Evolutionary conservation across 2,888 invertebrate species (phyloP).

Genomic region (Ophion costatus): DNA sequence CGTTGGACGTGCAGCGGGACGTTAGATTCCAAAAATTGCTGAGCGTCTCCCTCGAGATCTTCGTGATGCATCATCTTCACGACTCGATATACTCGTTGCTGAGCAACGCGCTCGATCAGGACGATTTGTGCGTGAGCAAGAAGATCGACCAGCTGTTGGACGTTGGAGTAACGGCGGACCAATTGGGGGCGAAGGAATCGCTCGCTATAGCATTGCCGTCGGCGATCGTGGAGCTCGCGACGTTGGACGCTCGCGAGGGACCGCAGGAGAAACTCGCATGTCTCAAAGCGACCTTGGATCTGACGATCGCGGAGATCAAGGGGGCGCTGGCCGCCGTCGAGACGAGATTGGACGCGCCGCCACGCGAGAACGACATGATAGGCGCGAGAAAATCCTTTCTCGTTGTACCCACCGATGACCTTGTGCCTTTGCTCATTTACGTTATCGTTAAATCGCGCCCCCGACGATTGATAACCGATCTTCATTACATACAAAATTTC

Average conservation of each 20-base stretch:
- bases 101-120: conserved; percentile 73
- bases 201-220: conserved; percentile 82
- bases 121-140: conserved; percentile 79
- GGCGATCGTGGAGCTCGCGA: conserved; percentile 84
- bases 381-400: conserved; percentile 63
- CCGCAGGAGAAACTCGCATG: conserved; percentile 84
- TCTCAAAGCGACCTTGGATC: conserved; percentile 82
- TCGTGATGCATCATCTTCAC: conserved; percentile 78
- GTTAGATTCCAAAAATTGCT: conserved; percentile 74
- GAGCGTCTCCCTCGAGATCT: conserved; percentile 74
- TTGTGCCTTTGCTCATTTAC: conserved; percentile 82
- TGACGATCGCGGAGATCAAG: conserved; percentile 84
- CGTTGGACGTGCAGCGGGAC: conserved; percentile 73
- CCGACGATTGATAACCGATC: conserved; percentile 82
- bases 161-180: conserved; percentile 81
- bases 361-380: conserved; percentile 60
- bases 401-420: conserved; percentile 75
- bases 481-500: conserved; percentile 83
- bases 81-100: conserved; percentile 80
- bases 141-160: conserved; percentile 80
- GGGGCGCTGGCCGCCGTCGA: conserved; percentile 81
- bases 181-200: conserved; percentile 82
- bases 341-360: conserved; percentile 63
- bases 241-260: conserved; percentile 81
- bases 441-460: conserved; percentile 83